Evolutionary conservation across 2,113 vertebrate species (phyloP).

Genomic region (Piprites chloris): DNA sequence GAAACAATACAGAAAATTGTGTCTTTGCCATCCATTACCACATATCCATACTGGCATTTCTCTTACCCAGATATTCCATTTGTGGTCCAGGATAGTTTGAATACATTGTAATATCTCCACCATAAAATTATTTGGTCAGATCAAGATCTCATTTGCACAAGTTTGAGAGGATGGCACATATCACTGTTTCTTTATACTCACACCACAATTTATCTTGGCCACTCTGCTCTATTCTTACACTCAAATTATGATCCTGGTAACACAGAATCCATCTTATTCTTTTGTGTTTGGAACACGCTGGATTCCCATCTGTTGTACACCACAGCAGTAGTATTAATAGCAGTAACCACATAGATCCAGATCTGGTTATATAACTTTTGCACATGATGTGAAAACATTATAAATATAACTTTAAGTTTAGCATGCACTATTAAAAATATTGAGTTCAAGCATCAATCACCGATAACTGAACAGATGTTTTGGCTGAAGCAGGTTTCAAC

Average conservation of each 20-base stretch:
- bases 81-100: background rate
- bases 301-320: background rate
- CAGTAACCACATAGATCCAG: background rate
- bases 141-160: background rate
- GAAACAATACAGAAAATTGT: background rate
- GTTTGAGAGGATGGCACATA: background rate
- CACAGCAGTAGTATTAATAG: background rate
- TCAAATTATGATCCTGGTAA: background rate
- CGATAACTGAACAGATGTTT: slow-evolving; percentile 4
- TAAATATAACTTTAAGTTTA: background rate
- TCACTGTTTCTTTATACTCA: background rate
- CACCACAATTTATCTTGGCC: background rate
- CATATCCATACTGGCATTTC: background rate
- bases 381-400: background rate
- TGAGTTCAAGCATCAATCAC: background rate
- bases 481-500: background rate
- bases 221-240: background rate
- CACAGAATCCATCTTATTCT: background rate
- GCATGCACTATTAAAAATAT: background rate
- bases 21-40: background rate
- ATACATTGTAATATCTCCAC: background rate
- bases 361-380: background rate
- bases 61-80: background rate
- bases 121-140: background rate
- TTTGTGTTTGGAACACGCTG: background rate